Evolutionary conservation across 2,888 invertebrate species (phyloP).

Genomic region (Eudasyphora cyanicolor): DNA sequence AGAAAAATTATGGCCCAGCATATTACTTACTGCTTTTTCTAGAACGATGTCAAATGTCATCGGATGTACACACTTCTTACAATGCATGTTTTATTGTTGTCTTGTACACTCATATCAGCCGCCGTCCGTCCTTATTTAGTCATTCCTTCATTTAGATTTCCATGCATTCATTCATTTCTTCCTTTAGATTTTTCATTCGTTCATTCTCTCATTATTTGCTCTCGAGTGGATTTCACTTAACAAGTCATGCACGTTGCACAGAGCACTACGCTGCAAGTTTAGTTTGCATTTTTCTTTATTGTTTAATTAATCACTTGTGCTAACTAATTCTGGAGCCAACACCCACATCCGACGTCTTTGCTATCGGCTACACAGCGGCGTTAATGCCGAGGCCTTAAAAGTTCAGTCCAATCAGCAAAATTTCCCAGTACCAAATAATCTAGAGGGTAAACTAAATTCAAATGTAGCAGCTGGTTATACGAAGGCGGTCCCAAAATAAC

Average conservation of each 20-base stretch:
- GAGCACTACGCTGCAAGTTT: neutral
- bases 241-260: neutral
- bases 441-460: no score
- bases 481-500: no score
- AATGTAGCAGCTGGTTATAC: no score
- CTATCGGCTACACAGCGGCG: neutral
- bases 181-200: neutral
- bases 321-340: neutral
- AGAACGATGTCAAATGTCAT: neutral
- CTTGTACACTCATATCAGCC: no score
- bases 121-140: no score
- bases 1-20: neutral
- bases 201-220: constrained; percentile 22
- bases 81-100: neutral
- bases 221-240: neutral
- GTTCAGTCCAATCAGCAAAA: no score
- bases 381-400: no score
- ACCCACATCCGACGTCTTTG: neutral
- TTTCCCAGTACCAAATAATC: no score
- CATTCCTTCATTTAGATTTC: neutral
- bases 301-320: constrained; percentile 29
- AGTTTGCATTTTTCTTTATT: constrained; percentile 7
- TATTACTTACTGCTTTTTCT: neutral
- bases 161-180: neutral
- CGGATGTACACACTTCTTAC: neutral